Evolutionary conservation across 2,113 vertebrate species (phyloP), one percentile per base, ranked within the genome.

Genomic region (Siniperca chuatsi): DNA sequence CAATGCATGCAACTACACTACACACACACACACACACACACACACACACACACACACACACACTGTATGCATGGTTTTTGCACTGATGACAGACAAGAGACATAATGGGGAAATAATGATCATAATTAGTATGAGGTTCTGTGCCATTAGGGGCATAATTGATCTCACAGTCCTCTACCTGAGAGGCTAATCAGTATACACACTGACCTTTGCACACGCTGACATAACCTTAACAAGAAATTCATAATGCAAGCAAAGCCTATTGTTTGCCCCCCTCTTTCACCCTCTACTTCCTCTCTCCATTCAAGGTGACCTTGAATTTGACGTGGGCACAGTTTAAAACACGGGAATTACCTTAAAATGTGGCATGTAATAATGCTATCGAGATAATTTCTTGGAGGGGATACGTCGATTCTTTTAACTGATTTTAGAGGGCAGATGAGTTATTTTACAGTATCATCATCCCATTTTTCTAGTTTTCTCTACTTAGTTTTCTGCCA

Each of bases 101-200:
- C 73, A 78, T 84, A 92, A 90, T 87, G 76, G 84, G 74, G 65
- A 75, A 83, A 75, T 89, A 84, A 93, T 87, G 54, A 88, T 82
- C 52, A 87, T 89, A 86, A 92, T 91, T 89, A 92, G 75, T 71
- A 33, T 23, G 65, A 81, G 57, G 67, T 78, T 90, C 52, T 84
- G 78, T 81, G 77, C 57, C 82, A 92, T 93, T 90, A 81, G 62
- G 67, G 61, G 71, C 0, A 55, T 85, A 91, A 93, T 90, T 88
- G 81, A 90, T 87, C 75, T 81, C 8, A 29, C 23, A 79, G 82
- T 83, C 54, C 9, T 75, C 48, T 78, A 79, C 68, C 76, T 90
- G 70, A 69, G 52, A 79, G 50, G 44, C 64, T 79, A 85, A 90
- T 88, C 74, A 83, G 71, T 48, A 37, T 48, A 73, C 46, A 76